Base-by-base conservation (phyloP, 2,888 invertebrate species). In the Falcaria lacertinaria region DNA sequence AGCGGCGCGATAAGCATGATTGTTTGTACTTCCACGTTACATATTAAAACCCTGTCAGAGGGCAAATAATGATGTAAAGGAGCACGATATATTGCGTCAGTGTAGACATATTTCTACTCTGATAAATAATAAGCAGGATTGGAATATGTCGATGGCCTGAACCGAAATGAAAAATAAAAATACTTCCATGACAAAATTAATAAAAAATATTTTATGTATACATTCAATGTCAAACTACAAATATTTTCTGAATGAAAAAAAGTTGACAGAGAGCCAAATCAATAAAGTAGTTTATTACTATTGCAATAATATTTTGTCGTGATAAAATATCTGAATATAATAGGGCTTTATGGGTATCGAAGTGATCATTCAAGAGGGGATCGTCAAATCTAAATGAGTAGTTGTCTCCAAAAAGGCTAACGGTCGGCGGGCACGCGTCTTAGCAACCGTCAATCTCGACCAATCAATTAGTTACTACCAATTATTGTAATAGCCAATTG, bases 311-410 rank as follows among this genome's bases (percentile, higher is more conserved):
- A 22, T 37, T 25, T 25, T 25, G 1, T 8, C 22, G n/a, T 15
- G n/a, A 36, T 36, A 36, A 36, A 36, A 36, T 46, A 48, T 44
- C 43, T 49, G 41, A 37, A 41, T 39, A 39, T 47, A 48, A 52
- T 61, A 49, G 56, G 50, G 50, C 56, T 60, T 60, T 58, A 59
- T 64, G 50, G 54, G 38, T 41, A 45, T 33, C 39, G 37, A 33
- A 17, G 34, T 36, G 19, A 47, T 48, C 58, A 61, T 64, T 69
- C 57, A 64, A 64, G 59, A 60, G 48, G 53, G 54, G 54, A 60
- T 68, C 62, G 65, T 74, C 65, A 74, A 74, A 74, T 74, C 60
- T 60, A 60, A 71, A 69, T 65, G 67, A 70, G 62, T 68, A 60
- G 60, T 57, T 64, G 68, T 74, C 65, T 65, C 64, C 54, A 39